A percentile compares a stretch with the other conserved stretches of the same genome.
phyloP scores from a whole-genome alignment of 2,888 invertebrate species.

The Gisinianus flammeolus region DNA sequence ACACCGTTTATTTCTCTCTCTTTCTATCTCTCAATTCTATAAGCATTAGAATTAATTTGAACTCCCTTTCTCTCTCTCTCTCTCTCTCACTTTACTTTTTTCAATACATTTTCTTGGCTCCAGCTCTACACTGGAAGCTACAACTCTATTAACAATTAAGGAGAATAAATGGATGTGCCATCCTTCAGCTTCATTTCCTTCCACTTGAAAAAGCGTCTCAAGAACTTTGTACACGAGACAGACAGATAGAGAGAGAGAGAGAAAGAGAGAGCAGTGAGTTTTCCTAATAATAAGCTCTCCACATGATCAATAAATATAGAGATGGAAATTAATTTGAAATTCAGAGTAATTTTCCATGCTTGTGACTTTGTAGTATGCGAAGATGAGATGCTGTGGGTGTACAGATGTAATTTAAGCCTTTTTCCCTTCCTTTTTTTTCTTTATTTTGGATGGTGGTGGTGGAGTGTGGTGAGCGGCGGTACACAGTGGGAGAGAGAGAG shows the following conservation, averaged over 20 bases:
- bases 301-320: conserved; percentile 7
- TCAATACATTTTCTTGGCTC: too few species aligned
- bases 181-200: too few species aligned
- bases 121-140: background rate
- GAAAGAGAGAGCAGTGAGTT: background rate
- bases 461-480: too few species aligned
- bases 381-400: conserved; percentile 5
- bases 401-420: conserved; percentile 21
- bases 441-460: too few species aligned
- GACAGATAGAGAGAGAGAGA: background rate
- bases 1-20: background rate
- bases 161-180: too few species aligned
- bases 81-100: conserved; percentile 1
- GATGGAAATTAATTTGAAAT: conserved; percentile 13
- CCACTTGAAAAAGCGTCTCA: too few species aligned
- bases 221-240: too few species aligned
- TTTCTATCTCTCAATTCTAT: background rate
- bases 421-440: background rate
- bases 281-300: background rate
- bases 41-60: background rate
- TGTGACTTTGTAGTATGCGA: conserved; percentile 51
- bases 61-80: background rate
- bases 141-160: background rate
- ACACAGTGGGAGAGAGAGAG: background rate
- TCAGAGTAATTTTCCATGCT: conserved; percentile 55